Evolutionary conservation across 92 coral and sea anemone genomes (phyloP).

Genomic region (Chrysogorgia sp.): DNA sequence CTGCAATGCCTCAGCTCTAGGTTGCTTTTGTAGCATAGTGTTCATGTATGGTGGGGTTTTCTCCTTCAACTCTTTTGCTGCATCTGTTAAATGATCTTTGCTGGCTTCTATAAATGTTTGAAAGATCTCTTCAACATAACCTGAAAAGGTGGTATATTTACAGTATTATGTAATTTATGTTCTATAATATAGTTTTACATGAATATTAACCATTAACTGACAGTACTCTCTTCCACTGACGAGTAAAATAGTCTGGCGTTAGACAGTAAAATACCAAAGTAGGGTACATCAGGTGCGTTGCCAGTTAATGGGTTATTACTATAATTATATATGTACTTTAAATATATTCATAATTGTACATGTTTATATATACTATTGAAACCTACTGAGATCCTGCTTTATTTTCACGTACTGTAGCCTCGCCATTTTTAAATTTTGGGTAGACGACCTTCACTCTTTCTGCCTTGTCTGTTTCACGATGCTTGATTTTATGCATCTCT

Average conservation of each 20-base stretch:
- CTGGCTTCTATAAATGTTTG: constrained; percentile 8
- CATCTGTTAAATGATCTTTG: constrained; percentile 6
- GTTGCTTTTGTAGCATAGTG: constrained; percentile 28
- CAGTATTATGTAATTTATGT: too few relatives aligned
- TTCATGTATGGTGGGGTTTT: constrained; percentile 26
- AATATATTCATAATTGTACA: not conserved
- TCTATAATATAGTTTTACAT: too few relatives aligned
- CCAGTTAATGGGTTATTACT: too few relatives aligned
- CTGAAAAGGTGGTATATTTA: too few relatives aligned
- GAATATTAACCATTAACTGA: too few relatives aligned
- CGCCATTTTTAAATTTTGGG: constrained; percentile 56
- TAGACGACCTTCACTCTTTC: constrained; percentile 18
- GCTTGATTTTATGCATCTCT: constrained; percentile 23
- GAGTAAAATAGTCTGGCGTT: too few relatives aligned
- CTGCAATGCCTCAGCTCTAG: constrained; percentile 33
- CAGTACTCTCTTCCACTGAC: too few relatives aligned
- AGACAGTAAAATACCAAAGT: too few relatives aligned
- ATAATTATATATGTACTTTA: not conserved
- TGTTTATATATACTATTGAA: not conserved
- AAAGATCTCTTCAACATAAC: constrained; percentile 37
- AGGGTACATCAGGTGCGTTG: too few relatives aligned
- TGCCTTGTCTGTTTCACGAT: constrained; percentile 29
- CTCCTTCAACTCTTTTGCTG: constrained; percentile 10
- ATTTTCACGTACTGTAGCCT: constrained; percentile 47
- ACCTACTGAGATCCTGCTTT: constrained; percentile 1